A percentile compares a stretch with the other conserved stretches of the same genome.
Conservation (phyloP, 2,113 vertebrate genomes). For the Spilogale gracilis region DNA sequence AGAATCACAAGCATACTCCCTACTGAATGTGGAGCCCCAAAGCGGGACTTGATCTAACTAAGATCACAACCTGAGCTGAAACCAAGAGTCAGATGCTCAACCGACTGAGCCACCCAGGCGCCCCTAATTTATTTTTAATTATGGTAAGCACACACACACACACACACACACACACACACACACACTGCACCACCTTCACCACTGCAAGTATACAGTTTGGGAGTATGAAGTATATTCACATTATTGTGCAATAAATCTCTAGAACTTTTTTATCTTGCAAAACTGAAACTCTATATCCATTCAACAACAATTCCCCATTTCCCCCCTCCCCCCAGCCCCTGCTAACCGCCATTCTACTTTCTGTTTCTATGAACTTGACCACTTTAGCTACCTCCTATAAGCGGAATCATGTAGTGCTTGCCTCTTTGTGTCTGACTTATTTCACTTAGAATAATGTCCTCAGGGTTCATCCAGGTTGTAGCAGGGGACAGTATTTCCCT, state of each 20-base stretch:
- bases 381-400: neutral
- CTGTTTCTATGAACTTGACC: slow-evolving; percentile 16
- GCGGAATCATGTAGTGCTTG: neutral
- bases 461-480: neutral
- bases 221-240: neutral
- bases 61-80: neutral
- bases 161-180: too few relatives aligned
- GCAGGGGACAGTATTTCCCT: neutral
- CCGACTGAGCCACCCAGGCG: neutral
- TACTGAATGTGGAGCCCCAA: neutral
- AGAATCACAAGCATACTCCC: neutral
- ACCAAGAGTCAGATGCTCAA: neutral
- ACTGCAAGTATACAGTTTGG: neutral
- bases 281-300: neutral
- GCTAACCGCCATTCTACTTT: slow-evolving; percentile 11
- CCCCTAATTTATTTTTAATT: neutral
- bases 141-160: neutral
- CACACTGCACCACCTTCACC: neutral
- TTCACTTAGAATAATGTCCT: neutral
- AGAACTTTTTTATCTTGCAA: slow-evolving; percentile 15
- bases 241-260: neutral
- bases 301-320: neutral
- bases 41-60: neutral
- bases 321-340: neutral
- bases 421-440: neutral